Evolutionary conservation across 2,888 invertebrate genomes (phyloP).

Genomic region (Drosophila limbata): DNA sequence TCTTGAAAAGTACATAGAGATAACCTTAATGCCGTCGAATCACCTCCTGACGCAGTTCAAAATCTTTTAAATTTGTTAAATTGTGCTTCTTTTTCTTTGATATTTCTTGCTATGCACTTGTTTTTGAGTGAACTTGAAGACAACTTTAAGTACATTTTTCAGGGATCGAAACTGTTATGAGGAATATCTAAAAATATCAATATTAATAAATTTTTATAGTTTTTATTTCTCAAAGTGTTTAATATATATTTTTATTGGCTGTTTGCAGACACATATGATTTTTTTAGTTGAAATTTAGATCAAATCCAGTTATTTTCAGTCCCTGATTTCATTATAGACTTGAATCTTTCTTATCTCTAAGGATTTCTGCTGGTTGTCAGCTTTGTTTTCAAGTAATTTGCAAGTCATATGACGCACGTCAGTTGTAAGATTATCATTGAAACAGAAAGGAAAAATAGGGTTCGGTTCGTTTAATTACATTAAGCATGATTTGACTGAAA

Average conservation of each 20-base stretch:
- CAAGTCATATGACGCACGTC: slow-evolving; percentile 35
- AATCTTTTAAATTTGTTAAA: neutral
- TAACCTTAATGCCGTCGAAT: neutral
- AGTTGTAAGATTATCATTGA: slow-evolving; percentile 12
- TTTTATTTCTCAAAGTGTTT: no score
- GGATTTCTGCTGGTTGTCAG: neutral
- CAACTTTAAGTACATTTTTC: neutral
- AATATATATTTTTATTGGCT: no score
- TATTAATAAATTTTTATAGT: no score
- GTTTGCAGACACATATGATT: no score
- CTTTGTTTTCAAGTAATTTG: slow-evolving; percentile 18
- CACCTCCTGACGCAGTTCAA: neutral
- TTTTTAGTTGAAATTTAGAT: no score
- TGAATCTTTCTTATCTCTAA: neutral
- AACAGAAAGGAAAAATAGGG: neutral
- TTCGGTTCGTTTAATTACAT: slow-evolving; percentile 6
- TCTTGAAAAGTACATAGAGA: neutral
- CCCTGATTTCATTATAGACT: neutral
- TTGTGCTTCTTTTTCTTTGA: no score
- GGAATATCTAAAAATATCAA: no score
- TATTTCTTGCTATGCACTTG: neutral
- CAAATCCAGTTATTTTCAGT: no score
- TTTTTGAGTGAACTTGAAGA: neutral
- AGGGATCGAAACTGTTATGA: no score
- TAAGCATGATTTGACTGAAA: slow-evolving; percentile 25